These are phyloP conservation scores for Vipera ursinii DNA, from an alignment of 2,797 vertebrate species.

Conservation along the genomic window DNA sequence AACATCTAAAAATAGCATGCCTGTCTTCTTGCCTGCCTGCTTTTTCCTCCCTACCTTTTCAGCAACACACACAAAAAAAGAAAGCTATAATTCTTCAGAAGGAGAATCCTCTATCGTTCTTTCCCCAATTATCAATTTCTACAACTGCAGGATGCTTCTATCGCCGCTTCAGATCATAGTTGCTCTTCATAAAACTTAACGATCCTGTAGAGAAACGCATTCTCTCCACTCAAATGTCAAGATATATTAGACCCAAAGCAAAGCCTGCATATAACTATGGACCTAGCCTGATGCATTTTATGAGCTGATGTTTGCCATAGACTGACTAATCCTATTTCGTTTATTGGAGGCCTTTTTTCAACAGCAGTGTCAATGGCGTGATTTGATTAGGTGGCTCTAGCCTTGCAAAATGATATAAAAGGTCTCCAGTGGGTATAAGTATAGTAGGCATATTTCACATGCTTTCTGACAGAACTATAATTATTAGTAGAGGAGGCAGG, in stretches of 20 bases:
- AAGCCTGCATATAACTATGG: constrained; percentile 63
- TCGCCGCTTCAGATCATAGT: constrained; percentile 31
- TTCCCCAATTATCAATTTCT: not conserved
- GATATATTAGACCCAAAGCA: constrained; percentile 66
- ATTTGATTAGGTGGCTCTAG: constrained; percentile 82
- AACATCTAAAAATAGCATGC: not conserved
- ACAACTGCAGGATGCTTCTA: not conserved
- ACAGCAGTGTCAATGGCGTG: constrained; percentile 73
- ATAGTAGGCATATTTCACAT: constrained; percentile 65
- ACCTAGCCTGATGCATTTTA: constrained; percentile 72
- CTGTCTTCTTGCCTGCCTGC: not conserved
- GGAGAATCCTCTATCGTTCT: not conserved
- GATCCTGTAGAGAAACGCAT: constrained; percentile 62
- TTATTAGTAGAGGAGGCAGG: constrained; percentile 64
- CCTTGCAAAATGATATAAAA: constrained; percentile 84
- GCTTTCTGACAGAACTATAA: constrained; percentile 66
- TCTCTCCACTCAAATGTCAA: constrained; percentile 64
- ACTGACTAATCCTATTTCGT: constrained; percentile 75
- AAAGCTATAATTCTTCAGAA: not conserved
- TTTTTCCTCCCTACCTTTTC: not conserved
- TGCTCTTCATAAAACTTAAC: constrained; percentile 62
- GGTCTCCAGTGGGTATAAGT: constrained; percentile 78
- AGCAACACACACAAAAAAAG: not conserved
- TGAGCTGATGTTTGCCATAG: constrained; percentile 74
- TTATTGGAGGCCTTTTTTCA: constrained; percentile 74